phyloP scores from a whole-genome alignment of 1,140 invertebrate genomes.

The Eueides isabella region DNA sequence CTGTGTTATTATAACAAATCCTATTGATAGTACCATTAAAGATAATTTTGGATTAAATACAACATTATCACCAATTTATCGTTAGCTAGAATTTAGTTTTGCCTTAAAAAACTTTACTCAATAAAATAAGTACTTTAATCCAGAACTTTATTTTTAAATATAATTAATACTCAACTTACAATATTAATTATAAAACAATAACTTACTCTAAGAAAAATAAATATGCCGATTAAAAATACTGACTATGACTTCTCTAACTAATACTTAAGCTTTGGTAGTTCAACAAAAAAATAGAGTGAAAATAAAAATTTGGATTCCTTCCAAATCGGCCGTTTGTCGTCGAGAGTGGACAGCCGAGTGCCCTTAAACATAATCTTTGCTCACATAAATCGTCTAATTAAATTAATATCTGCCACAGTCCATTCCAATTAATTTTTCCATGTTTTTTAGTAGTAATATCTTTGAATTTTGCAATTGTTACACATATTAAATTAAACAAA shows the following conservation, averaged over 20 bases:
- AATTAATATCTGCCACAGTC: slow-evolving; percentile 28
- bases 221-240: not conserved
- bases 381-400: slow-evolving; percentile 43
- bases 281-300: slow-evolving; percentile 40
- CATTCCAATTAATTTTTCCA: slow-evolving; percentile 22
- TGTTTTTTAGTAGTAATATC: slow-evolving; percentile 16
- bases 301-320: slow-evolving; percentile 53
- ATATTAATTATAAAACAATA: no score
- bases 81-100: no score
- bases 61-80: no score
- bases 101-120: no score
- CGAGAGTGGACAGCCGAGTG: slow-evolving; percentile 51
- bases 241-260: not conserved
- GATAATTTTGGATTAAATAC: no score
- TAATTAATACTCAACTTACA: no score
- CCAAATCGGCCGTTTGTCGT: slow-evolving; percentile 49
- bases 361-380: slow-evolving; percentile 41
- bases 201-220: no score
- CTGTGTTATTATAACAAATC: no score
- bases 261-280: slow-evolving; percentile 5
- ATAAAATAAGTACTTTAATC: no score
- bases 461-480: not conserved
- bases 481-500: not conserved
- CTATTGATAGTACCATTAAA: no score
- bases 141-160: no score